These are phyloP conservation scores for Pogonomyrmex barbatus DNA, from an alignment of 1,140 invertebrate genomes.

Conservation along the genomic window DNA sequence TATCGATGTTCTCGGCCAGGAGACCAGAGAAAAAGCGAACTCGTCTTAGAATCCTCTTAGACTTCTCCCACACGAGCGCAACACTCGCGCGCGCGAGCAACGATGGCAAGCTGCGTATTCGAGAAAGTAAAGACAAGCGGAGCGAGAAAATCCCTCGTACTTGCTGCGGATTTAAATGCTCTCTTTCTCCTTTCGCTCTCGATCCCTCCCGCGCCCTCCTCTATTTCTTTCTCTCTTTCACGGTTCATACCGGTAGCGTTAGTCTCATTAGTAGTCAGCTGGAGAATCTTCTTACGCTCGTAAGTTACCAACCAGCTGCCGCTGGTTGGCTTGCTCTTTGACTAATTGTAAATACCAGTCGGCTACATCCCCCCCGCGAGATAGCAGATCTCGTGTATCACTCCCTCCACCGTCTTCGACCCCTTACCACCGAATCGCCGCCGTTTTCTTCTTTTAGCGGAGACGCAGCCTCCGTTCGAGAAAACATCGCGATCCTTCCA, in stretches of 20 bases:
- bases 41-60: constrained; percentile 27
- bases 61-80: constrained; percentile 36
- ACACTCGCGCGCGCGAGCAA: constrained; percentile 4
- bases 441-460: constrained; percentile 51
- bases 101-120: not conserved
- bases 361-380: constrained; percentile 70
- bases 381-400: constrained; percentile 60
- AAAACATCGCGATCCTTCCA: not conserved
- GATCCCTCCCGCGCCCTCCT: constrained; percentile 12
- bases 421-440: constrained; percentile 20
- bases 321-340: constrained; percentile 75
- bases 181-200: constrained; percentile 45
- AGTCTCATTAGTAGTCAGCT: constrained; percentile 77
- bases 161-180: constrained; percentile 16
- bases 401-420: constrained; percentile 5
- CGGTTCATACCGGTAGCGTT: constrained; percentile 72
- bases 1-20: constrained; percentile 50
- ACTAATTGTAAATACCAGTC: constrained; percentile 65
- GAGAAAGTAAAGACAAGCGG: constrained; percentile 19
- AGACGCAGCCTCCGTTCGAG: constrained; percentile 22
- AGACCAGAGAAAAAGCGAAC: constrained; percentile 30
- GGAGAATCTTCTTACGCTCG: constrained; percentile 68
- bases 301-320: constrained; percentile 77
- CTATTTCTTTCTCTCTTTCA: constrained; percentile 37
- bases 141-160: constrained; percentile 18